Evolutionary conservation across 2,888 invertebrate species (phyloP), one percentile per base, ranked within the genome.

Genomic region (Agrochola litura): DNA sequence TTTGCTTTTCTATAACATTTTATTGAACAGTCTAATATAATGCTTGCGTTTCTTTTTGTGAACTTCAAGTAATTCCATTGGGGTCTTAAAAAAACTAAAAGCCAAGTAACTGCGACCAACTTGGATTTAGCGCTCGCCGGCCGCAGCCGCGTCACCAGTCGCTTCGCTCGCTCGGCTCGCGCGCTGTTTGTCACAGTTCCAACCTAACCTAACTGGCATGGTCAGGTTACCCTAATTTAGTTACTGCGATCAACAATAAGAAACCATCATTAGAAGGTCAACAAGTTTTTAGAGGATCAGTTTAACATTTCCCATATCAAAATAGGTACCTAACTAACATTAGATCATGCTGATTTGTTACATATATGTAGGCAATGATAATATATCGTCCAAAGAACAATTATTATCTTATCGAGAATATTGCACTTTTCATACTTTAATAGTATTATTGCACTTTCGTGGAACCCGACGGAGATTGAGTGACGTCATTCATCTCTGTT

Each of bases 401-500:
- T 1, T 49, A 54, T 58, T 46, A n/a, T n/a, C n/a, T 41, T 14
- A 52, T 52, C 30, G n/a, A n/a, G 46, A 30, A 65, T 60, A 43
- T 41, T 52, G 43, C 52, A 65, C 16, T 54, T 71, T 10, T 56
- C 52, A n/a, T 56, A 77, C 19, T 78, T 61, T 46, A 65, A 77
- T 66, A 78, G 71, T 71, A 78, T 67, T 72, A 78, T 49, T 77
- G 37, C 43, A 63, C 61, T 67, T 67, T 49, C 30, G 25, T 19
- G 30, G 0, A n/a, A 4, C 16, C 0, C 30, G 1, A 54, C 41
- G 46, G 12, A 54, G 54, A 80, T 69, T 66, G 65, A 74, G 49
- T 60, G 58, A 64, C 52, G 56, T 80, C 81, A 80, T 9, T 54
- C 10, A 0, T 69, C 25, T 65, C 16, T 8, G 16, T 63, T 54